A percentile compares a stretch with the other conserved stretches of the same genome.
Conservation (phyloP, 2,888 invertebrate species). For the Aporophyla lueneburgensis region DNA sequence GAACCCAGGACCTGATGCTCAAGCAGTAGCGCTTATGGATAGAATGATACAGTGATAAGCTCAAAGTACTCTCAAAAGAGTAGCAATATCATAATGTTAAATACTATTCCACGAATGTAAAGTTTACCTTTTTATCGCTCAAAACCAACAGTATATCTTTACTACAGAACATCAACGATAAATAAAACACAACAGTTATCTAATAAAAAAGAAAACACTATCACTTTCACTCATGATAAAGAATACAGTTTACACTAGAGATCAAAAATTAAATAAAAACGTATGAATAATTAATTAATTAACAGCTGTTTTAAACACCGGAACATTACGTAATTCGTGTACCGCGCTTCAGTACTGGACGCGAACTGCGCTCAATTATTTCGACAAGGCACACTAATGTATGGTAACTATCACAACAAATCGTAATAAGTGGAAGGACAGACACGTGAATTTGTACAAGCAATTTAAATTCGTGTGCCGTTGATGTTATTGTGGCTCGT, state of each 20-base stretch:
- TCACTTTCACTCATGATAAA: conserved; percentile 46
- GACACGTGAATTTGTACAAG: conserved; percentile 63
- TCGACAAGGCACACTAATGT: conserved; percentile 53
- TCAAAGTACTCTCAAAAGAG: not conserved
- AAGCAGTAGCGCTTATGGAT: too few species aligned
- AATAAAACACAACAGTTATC: conserved; percentile 10
- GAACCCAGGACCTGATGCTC: too few species aligned
- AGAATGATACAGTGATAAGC: not conserved
- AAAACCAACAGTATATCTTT: not conserved
- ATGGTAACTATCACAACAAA: conserved; percentile 69
- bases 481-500: conserved; percentile 2
- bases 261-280: conserved; percentile 16
- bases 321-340: conserved; percentile 48
- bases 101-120: not conserved
- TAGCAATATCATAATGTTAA: not conserved
- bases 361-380: conserved; percentile 54
- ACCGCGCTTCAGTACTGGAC: conserved; percentile 15
- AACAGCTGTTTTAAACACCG: conserved; percentile 7
- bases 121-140: conserved; percentile 5
- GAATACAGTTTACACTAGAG: conserved; percentile 1
- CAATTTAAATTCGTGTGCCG: conserved; percentile 44
- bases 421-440: conserved; percentile 71
- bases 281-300: not conserved
- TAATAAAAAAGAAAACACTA: conserved; percentile 29
- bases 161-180: not conserved